Conservation (phyloP, 2,113 vertebrate species). For the Crotalus horridus region DNA sequence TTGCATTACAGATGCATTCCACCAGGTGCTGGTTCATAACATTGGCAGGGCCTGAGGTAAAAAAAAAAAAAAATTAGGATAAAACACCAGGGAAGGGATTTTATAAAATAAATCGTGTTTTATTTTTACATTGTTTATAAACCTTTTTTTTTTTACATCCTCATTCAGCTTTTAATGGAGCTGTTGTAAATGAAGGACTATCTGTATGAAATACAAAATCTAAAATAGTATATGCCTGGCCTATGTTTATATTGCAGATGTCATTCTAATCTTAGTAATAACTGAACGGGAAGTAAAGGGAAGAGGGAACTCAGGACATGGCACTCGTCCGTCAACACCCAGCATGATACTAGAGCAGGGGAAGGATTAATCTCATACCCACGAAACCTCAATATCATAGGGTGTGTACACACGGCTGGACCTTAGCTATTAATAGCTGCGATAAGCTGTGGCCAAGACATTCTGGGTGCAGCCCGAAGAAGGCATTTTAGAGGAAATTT, state of each 20-base stretch:
- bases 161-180: not conserved
- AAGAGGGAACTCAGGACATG: not conserved
- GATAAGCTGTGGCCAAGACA: not conserved
- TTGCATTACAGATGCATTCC: not conserved
- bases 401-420: no score
- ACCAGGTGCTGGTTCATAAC: no score
- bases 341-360: rapidly evolving
- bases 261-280: no score
- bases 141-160: not conserved
- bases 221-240: no score
- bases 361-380: not conserved
- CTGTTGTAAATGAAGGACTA: no score
- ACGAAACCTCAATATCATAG: no score
- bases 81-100: not conserved
- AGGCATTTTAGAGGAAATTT: not conserved
- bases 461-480: not conserved
- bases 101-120: constrained; percentile 3
- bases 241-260: no score
- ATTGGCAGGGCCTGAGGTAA: not conserved
- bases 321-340: not conserved
- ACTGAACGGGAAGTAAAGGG: no score
- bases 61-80: not conserved
- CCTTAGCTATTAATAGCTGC: constrained; percentile 7
- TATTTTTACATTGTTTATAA: constrained; percentile 2
- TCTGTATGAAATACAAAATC: no score